Conservation (phyloP, 2,888 invertebrate species). For the Agrotis puta region DNA sequence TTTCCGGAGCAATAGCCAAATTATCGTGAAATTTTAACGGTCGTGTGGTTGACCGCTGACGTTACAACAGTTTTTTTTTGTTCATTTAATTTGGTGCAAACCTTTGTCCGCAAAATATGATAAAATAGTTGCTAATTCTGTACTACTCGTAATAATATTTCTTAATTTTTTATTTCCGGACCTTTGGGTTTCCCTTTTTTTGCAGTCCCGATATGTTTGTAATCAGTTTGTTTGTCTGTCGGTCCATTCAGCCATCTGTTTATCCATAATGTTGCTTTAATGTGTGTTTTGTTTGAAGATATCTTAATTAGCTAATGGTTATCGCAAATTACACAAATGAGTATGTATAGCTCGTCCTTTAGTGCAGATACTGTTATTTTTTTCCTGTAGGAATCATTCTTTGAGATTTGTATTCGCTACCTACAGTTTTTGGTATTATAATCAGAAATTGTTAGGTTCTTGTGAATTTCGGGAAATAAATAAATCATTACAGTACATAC, state of each 20-base stretch:
- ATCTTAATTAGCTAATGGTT: conserved; percentile 13
- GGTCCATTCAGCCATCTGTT: conserved; percentile 32
- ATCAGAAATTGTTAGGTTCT: neutral
- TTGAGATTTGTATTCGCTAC: neutral
- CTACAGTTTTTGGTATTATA: neutral
- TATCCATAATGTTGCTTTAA: neutral
- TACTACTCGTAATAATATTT: conserved; percentile 10
- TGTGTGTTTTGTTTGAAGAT: conserved; percentile 3
- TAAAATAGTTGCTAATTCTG: conserved; percentile 37
- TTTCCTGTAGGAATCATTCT: neutral
- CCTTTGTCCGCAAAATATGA: conserved; percentile 41
- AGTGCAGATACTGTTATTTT: neutral
- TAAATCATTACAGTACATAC: neutral
- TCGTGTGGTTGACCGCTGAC: conserved; percentile 82
- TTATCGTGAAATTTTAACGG: conserved; percentile 84
- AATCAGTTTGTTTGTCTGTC: conserved; percentile 25
- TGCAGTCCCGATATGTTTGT: conserved; percentile 4
- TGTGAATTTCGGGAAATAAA: neutral
- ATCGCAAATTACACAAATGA: neutral
- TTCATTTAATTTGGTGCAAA: conserved; percentile 41
- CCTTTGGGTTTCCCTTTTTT: conserved; percentile 18
- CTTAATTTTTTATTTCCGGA: conserved; percentile 26
- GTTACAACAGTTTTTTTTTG: conserved; percentile 63
- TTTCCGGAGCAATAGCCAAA: conserved; percentile 85
- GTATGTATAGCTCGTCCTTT: neutral